Evolutionary conservation across 2,888 invertebrate genomes (phyloP), one percentile per base, ranked within the genome.

Genomic region (Polydrusus tereticollis): DNA sequence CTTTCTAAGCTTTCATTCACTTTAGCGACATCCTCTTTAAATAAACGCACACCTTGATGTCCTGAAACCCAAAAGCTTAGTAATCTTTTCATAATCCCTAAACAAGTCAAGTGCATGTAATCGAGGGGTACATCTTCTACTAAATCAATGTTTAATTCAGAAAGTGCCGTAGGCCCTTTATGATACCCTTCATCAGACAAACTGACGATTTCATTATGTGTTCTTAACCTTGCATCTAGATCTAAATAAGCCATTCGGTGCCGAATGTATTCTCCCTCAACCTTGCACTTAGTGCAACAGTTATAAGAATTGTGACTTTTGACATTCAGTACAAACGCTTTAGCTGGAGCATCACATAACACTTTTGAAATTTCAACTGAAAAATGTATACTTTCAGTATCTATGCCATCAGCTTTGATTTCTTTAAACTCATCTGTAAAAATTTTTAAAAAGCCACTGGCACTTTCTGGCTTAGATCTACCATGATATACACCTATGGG

Each of bases 141-240:
- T 71, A 79, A 76, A 73, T 77, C 69, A 69, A 79, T 76, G 43
- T 76, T 67, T n/a, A 76, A 77, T 60, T 76, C 74, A 26, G 67
- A 60, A 20, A 38, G 38, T 7, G 14, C 12, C 8, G 52, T 52
- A n/a, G 6, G 10, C n/a, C 23, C 38, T 12, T 38, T 74, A 62
- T 78, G 76, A 76, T 77, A 76, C 18, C 76, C 68, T 14, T 21
- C 43, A 55, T 79, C 73, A 20, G 16, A 26, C 47, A 67, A 63
- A 8, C 8, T 45, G 33, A 52, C 52, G 63, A 73, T 71, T 38
- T 60, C 60, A 26, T n/a, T 18, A 64, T 75, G 50, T 14, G 66
- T 76, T 59, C 74, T 45, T 41, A 66, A 47, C 6, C 0, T 6
- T 59, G 59, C 57, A 68, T 62, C 16, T 55, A 43, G 14, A 59